Evolutionary conservation across 1,140 invertebrate genomes (phyloP), one percentile per base, ranked within the genome.

Genomic region (Calosoma granatense): DNA sequence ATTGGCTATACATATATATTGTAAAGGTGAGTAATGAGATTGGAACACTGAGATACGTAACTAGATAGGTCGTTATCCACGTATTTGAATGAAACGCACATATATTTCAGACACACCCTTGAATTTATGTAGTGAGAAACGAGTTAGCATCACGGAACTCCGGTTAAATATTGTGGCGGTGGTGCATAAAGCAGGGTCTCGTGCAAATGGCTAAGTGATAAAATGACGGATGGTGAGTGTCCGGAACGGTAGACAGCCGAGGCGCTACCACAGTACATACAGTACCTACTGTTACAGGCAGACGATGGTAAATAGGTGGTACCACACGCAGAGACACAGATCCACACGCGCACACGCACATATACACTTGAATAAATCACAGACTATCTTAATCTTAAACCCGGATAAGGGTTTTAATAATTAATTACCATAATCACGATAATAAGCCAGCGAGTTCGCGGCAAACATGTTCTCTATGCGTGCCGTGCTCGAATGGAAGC

Each of bases 361-460:
- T 17, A 47, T 47, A 17, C 41, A 47, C 41, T 47, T 47, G 17
- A 4, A 47, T 47, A 47, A 47, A 47, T 47, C 41, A 47, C 41
- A 11, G 15, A 47, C 41, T 47, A 47, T 47, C 41, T 47, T 47
- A 47, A 47, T 47, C 41, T 36, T 47, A 47, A 47, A 17, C 15
- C 6, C 41, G 41, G 41, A 47, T 47, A 47, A 47, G 41, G 41
- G 41, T 47, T 47, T 47, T 47, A 47, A 47, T 47, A 47, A 47
- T 47, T 47, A 47, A 47, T 47, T 47, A 47, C 41, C 41, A 47
- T 47, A 47, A 47, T 47, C 41, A 47, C 41, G 41, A 47, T 47
- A 47, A 47, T 47, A 47, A 47, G 9, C 41, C 3, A 47, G 26
- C 26, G 17, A 47, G 41, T 47, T 47, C 41, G 41, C 41, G 6